Conservation (phyloP, 2,888 invertebrate genomes). For the Slavum lentiscoides region DNA sequence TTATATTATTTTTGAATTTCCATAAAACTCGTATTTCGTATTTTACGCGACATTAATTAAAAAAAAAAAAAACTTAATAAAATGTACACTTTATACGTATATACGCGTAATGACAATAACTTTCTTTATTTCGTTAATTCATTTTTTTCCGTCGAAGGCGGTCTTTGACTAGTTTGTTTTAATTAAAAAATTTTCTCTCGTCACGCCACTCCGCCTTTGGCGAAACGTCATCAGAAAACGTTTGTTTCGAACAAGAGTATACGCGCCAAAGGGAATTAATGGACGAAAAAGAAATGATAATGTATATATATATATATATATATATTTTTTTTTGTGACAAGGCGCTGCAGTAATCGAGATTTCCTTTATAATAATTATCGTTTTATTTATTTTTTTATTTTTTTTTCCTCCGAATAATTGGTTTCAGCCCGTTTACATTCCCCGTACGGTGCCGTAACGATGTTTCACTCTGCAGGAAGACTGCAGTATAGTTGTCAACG, state of each 20-base stretch:
- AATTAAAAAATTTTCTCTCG: conserved; percentile 2
- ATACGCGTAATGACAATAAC: not conserved
- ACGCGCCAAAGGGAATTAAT: not conserved
- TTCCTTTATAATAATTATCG: not conserved
- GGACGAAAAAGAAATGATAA: not conserved
- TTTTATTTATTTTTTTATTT: not conserved
- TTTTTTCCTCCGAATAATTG: not conserved
- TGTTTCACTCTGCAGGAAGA: not conserved
- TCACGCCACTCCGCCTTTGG: too few relatives aligned
- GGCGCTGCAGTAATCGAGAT: conserved; percentile 18
- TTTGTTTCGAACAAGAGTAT: not conserved
- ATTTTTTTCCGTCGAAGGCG: not conserved
- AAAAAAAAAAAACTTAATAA: not conserved
- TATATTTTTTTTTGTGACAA: not conserved
- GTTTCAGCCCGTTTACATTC: conserved; percentile 1
- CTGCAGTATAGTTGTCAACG: conserved; percentile 3
- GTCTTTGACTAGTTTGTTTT: conserved; percentile 11
- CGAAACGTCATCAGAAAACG: not conserved
- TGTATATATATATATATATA: not conserved
- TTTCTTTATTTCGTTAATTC: conserved; percentile 6
- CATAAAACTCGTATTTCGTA: not conserved
- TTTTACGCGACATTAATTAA: conserved; percentile 9
- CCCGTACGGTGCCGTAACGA: not conserved
- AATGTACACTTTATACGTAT: not conserved
- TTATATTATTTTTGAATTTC: not conserved